Conservation (phyloP, 1,140 invertebrate genomes). For the Trypoxylus dichotomus region DNA sequence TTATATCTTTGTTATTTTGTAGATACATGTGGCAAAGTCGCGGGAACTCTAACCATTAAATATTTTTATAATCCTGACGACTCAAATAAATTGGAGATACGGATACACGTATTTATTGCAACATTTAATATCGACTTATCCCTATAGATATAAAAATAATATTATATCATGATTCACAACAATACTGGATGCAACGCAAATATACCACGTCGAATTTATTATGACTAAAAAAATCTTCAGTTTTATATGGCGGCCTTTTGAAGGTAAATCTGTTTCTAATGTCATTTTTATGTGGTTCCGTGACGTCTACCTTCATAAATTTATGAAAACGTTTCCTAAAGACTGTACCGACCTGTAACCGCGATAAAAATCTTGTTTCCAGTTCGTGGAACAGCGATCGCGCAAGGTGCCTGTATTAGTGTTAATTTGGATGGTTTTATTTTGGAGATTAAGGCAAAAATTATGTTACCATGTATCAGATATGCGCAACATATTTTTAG, state of each 20-base stretch:
- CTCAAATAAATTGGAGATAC: not conserved
- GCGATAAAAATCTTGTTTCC: constrained; percentile 17
- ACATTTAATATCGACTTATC: not conserved
- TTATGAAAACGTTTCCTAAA: constrained; percentile 21
- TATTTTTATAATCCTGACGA: too few species aligned
- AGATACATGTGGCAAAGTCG: too few species aligned
- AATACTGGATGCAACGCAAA: not conserved
- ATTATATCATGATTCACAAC: not conserved
- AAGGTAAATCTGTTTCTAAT: constrained; percentile 11
- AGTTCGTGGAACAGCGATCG: constrained; percentile 11
- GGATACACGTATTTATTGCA: not conserved
- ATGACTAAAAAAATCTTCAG: constrained; percentile 11
- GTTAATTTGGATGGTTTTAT: constrained; percentile 10
- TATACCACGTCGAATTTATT: not conserved
- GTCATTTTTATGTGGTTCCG: constrained; percentile 16
- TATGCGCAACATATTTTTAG: not conserved
- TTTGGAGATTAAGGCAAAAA: not conserved
- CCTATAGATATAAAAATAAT: not conserved
- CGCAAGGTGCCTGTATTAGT: not conserved
- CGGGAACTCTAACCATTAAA: too few species aligned
- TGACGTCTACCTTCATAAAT: constrained; percentile 18
- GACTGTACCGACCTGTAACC: constrained; percentile 1
- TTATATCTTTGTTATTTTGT: too few species aligned
- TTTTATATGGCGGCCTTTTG: constrained; percentile 5
- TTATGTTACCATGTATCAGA: not conserved